Evolutionary conservation across 2,113 vertebrate species (phyloP).

Genomic region (Daboia siamensis): DNA sequence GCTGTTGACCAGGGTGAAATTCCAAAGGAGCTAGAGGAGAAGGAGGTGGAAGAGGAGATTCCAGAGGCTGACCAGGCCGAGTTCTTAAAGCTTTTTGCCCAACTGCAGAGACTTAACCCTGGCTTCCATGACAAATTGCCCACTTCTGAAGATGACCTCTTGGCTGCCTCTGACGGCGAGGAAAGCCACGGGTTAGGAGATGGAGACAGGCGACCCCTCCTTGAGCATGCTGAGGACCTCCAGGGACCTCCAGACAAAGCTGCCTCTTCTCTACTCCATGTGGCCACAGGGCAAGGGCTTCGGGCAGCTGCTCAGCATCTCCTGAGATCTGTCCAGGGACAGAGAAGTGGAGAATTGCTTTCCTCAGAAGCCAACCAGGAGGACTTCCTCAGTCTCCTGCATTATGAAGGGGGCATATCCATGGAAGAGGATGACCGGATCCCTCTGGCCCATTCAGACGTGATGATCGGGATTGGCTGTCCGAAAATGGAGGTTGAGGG

Average conservation of each 20-base stretch:
- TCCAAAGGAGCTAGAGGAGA: conserved; percentile 15
- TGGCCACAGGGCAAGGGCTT: conserved; percentile 65
- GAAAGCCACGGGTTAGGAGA: not conserved
- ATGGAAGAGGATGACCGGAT: rapidly evolving
- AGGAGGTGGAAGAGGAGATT: not conserved
- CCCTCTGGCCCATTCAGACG: conserved; percentile 4
- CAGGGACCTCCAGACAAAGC: conserved; percentile 1
- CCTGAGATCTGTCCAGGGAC: not conserved
- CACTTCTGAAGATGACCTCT: rapidly evolving
- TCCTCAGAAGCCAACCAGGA: conserved; percentile 76
- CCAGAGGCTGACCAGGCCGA: conserved; percentile 68
- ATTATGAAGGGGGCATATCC: conserved; percentile 58
- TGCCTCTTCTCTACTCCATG: conserved; percentile 66
- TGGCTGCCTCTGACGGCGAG: not conserved
- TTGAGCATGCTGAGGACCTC: rapidly evolving
- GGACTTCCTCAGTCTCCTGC: conserved; percentile 79
- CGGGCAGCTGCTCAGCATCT: conserved; percentile 2
- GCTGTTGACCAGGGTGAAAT: conserved; percentile 48
- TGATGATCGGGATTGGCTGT: conserved; percentile 4
- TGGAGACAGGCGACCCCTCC: not conserved
- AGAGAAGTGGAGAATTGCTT: conserved; percentile 62
- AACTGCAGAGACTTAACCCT: conserved; percentile 69
- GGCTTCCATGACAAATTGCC: conserved; percentile 31
- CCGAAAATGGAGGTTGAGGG: conserved; percentile 10
- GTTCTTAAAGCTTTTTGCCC: conserved; percentile 74